These are phyloP conservation scores for fruit fly (Drosophila melanogaster) DNA, from an alignment of 1,140 invertebrate genomes.

Conservation along the genomic window DNA sequence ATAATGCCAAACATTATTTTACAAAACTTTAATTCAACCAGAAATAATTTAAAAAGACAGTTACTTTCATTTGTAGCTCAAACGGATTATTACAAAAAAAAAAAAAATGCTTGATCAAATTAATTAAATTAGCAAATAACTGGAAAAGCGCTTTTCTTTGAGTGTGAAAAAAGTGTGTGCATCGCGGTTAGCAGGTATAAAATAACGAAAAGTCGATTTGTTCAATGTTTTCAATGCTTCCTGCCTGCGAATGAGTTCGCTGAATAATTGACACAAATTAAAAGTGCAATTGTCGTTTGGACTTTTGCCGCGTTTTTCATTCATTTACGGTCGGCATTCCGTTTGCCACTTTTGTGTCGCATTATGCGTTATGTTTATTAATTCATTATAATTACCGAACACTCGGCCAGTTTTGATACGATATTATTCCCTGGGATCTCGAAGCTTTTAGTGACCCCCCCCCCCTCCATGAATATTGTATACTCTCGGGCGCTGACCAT, in stretches of 20 bases:
- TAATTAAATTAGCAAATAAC: not conserved
- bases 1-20: not conserved
- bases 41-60: not conserved
- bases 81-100: too few relatives aligned
- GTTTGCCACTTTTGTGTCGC: slow-evolving; percentile 2
- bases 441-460: slow-evolving; percentile 14
- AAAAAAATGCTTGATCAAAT: not conserved
- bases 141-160: not conserved
- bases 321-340: not conserved
- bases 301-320: not conserved
- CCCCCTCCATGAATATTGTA: slow-evolving; percentile 57
- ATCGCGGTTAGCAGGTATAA: not conserved
- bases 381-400: slow-evolving; percentile 63
- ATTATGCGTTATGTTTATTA: slow-evolving; percentile 43
- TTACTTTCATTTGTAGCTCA: not conserved
- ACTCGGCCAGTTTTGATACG: not conserved
- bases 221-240: not conserved
- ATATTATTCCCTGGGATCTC: not conserved
- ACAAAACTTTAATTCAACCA: not conserved
- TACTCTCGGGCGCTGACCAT: slow-evolving; percentile 46
- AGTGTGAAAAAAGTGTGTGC: not conserved
- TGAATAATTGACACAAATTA: slow-evolving; percentile 47
- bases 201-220: slow-evolving; percentile 15
- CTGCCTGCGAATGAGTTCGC: slow-evolving; percentile 8
- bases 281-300: slow-evolving; percentile 52